Evolutionary conservation across 1,140 invertebrate species (phyloP).

Genomic region (Apocrypta bakeri): DNA sequence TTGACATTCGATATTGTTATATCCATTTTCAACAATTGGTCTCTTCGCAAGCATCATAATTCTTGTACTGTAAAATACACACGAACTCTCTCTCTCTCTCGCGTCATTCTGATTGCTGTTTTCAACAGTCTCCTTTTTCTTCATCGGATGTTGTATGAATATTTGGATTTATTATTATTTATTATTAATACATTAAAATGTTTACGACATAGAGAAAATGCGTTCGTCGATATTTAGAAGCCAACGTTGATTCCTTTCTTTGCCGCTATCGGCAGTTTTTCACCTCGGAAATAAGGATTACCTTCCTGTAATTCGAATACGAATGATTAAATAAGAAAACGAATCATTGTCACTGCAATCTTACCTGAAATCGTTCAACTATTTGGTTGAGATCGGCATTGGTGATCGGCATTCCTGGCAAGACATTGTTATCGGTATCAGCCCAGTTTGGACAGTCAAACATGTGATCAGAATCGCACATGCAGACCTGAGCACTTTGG

Average conservation of each 20-base stretch:
- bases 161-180: not conserved
- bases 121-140: constrained; percentile 22
- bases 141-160: not conserved
- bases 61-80: constrained; percentile 20
- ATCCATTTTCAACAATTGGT: constrained; percentile 9
- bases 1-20: not conserved
- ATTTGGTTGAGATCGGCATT: constrained; percentile 75
- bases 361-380: constrained; percentile 76
- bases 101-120: constrained; percentile 14
- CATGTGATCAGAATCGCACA: constrained; percentile 99
- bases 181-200: constrained; percentile 19
- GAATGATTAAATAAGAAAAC: not conserved
- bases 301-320: constrained; percentile 74
- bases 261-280: constrained; percentile 89
- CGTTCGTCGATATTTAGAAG: constrained; percentile 23
- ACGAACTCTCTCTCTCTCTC: constrained; percentile 2
- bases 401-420: constrained; percentile 67
- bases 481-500: constrained; percentile 94
- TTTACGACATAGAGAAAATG: constrained; percentile 16
- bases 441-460: constrained; percentile 85
- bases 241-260: constrained; percentile 87
- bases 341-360: too few species aligned
- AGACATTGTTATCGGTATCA: constrained; percentile 61
- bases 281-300: constrained; percentile 87
- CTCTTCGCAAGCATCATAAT: constrained; percentile 4